Evolutionary conservation across 2,888 invertebrate genomes (phyloP), one percentile per base, ranked within the genome.

Genomic region (Nudaria mundana): DNA sequence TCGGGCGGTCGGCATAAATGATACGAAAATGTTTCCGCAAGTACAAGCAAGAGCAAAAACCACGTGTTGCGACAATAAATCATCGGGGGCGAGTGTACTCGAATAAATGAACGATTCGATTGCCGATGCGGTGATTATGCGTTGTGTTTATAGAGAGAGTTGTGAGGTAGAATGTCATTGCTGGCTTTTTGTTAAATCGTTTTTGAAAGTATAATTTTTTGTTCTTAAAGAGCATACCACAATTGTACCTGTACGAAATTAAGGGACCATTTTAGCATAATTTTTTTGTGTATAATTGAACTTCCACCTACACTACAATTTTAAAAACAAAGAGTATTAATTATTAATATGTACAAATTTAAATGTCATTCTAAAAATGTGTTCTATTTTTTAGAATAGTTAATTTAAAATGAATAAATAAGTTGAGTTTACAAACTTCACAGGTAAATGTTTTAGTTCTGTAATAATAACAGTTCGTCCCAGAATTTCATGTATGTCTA

Each of bases 41-140:
- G 74, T 70, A 71, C 54, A 55, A 65, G 54, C 63, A 62, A 66
- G 66, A 63, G 73, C 83, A 87, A 87, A 88, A 88, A 87, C 75
- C 76, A 85, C 81, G 88, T 88, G 88, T 88, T 75, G 76, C 70
- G 64, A 76, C 73, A 83, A 85, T 88, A 88, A 88, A 88, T 87
- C 87, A 88, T 86, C 82, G 78, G 65, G 80, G 72, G 76, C 70
- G 74, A 76, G 77, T 79, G 80, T 78, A 83, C 82, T 81, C 84
- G 84, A 84, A 81, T 84, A 82, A 84, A 79, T 77, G 79, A 70
- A 75, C 74, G 75, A 79, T 80, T 81, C 82, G 82, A 83, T 83
- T 78, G 77, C 65, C 78, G 77, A 81, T 81, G 76, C 78, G 64
- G 67, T 77, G 76, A 79, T 81, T 81, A 76, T 80, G 76, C 64